phyloP scores from a whole-genome alignment of 1,140 invertebrate genomes.

The Drosophila elegans region DNA sequence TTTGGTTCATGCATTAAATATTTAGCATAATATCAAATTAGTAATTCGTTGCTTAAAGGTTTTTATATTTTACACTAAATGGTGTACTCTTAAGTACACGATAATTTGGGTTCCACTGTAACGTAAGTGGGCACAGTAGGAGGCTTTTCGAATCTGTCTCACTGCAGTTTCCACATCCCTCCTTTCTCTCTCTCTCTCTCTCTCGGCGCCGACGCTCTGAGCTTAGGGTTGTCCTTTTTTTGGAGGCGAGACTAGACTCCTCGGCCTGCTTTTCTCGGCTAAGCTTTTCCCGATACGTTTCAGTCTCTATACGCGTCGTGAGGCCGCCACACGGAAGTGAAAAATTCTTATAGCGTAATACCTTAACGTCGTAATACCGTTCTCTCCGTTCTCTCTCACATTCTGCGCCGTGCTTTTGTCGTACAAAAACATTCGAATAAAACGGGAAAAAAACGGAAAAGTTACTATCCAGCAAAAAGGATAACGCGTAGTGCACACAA shows the following conservation, averaged over 20 bases:
- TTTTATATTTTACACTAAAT: too few relatives aligned
- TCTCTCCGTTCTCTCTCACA: slow-evolving; percentile 29
- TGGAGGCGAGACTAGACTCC: slow-evolving; percentile 2
- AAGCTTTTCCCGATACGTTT: slow-evolving; percentile 65
- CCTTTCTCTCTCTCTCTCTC: slow-evolving; percentile 8
- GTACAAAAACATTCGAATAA: slow-evolving; percentile 41
- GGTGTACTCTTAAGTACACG: background rate
- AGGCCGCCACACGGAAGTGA: slow-evolving; percentile 56
- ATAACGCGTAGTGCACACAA: slow-evolving; percentile 20
- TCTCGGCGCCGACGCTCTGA: slow-evolving; percentile 56
- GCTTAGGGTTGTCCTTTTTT: slow-evolving; percentile 60
- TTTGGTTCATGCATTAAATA: too few relatives aligned
- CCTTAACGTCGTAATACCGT: slow-evolving; percentile 25
- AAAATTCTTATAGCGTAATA: slow-evolving; percentile 58
- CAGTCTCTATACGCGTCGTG: slow-evolving; percentile 76
- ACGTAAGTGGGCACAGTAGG: slow-evolving; percentile 7
- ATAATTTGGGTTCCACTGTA: slow-evolving; percentile 3
- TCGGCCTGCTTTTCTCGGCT: slow-evolving; percentile 14
- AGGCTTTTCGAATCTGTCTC: slow-evolving; percentile 1
- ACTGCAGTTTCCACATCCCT: background rate
- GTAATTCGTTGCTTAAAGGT: too few relatives aligned
- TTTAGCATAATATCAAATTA: too few relatives aligned
- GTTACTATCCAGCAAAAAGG: slow-evolving; percentile 22
- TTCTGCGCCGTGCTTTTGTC: slow-evolving; percentile 49
- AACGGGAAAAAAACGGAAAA: slow-evolving; percentile 25